phyloP scores from a whole-genome alignment of 2,113 vertebrate genomes.

The Corvus moneduloides region DNA sequence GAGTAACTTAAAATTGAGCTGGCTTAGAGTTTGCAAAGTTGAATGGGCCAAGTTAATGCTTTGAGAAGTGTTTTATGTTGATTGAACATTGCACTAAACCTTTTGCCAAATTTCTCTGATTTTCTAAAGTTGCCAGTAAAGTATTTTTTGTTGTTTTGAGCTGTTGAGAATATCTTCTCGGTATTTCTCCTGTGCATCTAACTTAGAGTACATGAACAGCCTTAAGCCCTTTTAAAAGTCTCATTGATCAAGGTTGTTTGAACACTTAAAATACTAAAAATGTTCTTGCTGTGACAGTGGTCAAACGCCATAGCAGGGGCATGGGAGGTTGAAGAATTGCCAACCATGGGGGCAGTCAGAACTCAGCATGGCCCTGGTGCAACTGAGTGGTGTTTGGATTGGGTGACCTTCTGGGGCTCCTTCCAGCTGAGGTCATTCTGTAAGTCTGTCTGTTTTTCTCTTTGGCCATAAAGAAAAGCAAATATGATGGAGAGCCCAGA shows the following conservation, averaged over 20 bases:
- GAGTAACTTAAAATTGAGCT: not conserved
- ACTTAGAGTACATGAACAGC: not conserved
- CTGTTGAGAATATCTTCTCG: not conserved
- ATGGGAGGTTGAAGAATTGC: not conserved
- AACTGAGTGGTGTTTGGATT: not conserved
- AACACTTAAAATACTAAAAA: not conserved
- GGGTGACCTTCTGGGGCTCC: not conserved
- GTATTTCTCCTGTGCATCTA: not conserved
- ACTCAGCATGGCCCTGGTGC: not conserved
- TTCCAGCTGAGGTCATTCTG: not conserved
- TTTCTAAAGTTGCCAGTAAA: not conserved
- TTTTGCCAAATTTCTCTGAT: not conserved
- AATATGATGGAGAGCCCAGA: not conserved
- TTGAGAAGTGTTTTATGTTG: not conserved
- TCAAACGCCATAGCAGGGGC: rapidly evolving
- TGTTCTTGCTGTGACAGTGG: not conserved
- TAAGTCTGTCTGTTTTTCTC: not conserved
- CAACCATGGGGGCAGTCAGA: not conserved
- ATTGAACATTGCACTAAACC: not conserved
- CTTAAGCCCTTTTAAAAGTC: not conserved
- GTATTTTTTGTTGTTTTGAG: not conserved
- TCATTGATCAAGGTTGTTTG: not conserved
- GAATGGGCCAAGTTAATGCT: not conserved
- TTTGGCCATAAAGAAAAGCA: not conserved
- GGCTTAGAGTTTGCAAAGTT: not conserved